Conservation (phyloP, 2,888 invertebrate species). For the Auanema sp. region DNA sequence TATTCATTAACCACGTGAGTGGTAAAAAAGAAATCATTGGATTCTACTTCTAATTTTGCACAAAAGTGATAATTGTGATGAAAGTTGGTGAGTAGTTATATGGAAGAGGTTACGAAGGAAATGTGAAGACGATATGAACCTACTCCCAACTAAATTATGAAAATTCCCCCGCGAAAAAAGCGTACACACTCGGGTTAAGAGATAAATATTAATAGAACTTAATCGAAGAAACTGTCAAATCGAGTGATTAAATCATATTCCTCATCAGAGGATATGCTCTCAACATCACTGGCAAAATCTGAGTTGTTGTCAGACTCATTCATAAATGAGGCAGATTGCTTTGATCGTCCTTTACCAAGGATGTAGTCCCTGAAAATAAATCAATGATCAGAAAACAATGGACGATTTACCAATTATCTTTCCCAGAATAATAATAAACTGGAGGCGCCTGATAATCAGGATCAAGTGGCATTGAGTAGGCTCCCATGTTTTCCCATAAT, state of each 20-base stretch:
- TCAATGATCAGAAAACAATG: background rate
- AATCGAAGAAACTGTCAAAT: constrained; percentile 11
- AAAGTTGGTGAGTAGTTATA: no score
- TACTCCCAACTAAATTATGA: no score
- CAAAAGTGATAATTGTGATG: no score
- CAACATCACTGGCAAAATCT: constrained; percentile 16
- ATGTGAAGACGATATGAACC: no score
- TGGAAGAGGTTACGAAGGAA: no score
- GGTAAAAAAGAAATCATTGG: no score
- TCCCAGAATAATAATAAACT: constrained; percentile 49
- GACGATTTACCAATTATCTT: constrained; percentile 40
- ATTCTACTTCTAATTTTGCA: no score
- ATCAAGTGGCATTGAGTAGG: constrained; percentile 86
- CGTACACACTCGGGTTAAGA: no score
- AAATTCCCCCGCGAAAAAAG: no score
- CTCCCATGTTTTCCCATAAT: constrained; percentile 92
- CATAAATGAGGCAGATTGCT: background rate
- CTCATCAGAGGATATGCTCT: constrained; percentile 11
- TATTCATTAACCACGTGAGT: no score
- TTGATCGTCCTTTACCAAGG: constrained; percentile 9
- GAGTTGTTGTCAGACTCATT: constrained; percentile 12
- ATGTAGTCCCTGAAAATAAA: constrained; percentile 13
- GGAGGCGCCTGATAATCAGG: constrained; percentile 85
- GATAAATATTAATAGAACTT: no score
- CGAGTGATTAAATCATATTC: constrained; percentile 7